These are phyloP conservation scores for Drosophila leonis DNA, from an alignment of 2,888 invertebrate genomes.

Conservation along the genomic window DNA sequence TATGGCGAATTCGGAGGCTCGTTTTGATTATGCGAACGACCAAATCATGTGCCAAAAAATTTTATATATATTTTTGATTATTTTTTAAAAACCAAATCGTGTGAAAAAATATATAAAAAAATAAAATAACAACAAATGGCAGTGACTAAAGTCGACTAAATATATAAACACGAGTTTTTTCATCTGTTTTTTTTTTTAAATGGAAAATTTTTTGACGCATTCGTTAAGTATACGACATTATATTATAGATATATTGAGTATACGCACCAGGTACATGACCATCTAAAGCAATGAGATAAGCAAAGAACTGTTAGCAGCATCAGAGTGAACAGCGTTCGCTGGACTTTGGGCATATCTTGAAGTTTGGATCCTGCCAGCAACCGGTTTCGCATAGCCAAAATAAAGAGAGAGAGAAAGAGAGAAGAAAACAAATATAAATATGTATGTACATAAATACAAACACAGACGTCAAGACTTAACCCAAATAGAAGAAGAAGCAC, in stretches of 20 bases:
- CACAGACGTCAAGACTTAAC: slow-evolving; percentile 63
- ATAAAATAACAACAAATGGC: not conserved
- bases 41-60: slow-evolving; percentile 63
- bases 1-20: slow-evolving; percentile 24
- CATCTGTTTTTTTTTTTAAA: slow-evolving; percentile 21
- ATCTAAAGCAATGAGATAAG: slow-evolving; percentile 16
- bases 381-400: slow-evolving; percentile 11
- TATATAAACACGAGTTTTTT: slow-evolving; percentile 13
- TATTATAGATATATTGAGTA: slow-evolving; percentile 5
- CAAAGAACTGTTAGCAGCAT: slow-evolving; percentile 24
- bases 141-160: slow-evolving; percentile 14
- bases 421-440: slow-evolving; percentile 14
- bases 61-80: slow-evolving; percentile 1
- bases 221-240: slow-evolving; percentile 19
- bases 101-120: slow-evolving; percentile 2
- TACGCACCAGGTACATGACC: slow-evolving; percentile 20
- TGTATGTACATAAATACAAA: slow-evolving; percentile 7
- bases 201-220: slow-evolving; percentile 35
- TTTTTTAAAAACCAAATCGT: slow-evolving; percentile 5
- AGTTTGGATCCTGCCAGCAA: slow-evolving; percentile 54
- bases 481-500: slow-evolving; percentile 37
- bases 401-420: not conserved
- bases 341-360: slow-evolving; percentile 45
- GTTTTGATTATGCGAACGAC: slow-evolving; percentile 32
- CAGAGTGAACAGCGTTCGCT: slow-evolving; percentile 10